Base-by-base conservation (phyloP, 2,113 vertebrate species). In the Sebastes fasciatus region DNA sequence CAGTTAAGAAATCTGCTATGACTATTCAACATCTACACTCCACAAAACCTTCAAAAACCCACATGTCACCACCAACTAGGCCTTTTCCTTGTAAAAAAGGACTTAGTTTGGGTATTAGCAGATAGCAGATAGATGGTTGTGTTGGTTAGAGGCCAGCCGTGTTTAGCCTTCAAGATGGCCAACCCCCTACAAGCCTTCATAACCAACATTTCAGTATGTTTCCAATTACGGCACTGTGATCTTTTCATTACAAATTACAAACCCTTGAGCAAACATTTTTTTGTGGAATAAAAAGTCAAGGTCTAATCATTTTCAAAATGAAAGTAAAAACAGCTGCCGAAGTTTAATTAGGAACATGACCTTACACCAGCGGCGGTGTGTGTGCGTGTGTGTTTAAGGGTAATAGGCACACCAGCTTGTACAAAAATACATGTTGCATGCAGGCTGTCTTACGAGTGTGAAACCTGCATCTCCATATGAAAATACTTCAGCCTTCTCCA, bases 311-410 rank as follows among this genome's bases (percentile, higher is more conserved):
- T 96, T 95, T 94, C 86, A 91, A 96, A 95, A 92, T 93, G 72
- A 95, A 96, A 96, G 91, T 92, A 94, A 95, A 94, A 96, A 94
- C 94, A 96, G 93, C 95, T 96, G 95, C 88, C 80, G 84, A 74
- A 88, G 88, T 94, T 96, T 95, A 95, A 96, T 95, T 93, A 95
- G 74, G 90, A 95, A 92, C 93, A 94, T 83, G 93, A 93, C 86
- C 94, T 95, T 91, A 93, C 93, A 90, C 90, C 93, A 94, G 90
- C 93, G 14, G 86, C 61, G 79, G 80, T 78, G 60, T 91, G 88
- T 81, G 49, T 84, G 79, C 26, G 76, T 85, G 87, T 88, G 84
- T 86, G 72, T 90, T 87, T 75, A 85, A 82, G 70, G 86, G 71
- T 89, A 80, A 88, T 68, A 90, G 74, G 89, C 80, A 84, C 84